These are phyloP conservation scores for Parnassius glacialis DNA, from an alignment of 2,888 invertebrate genomes.

Conservation along the genomic window DNA sequence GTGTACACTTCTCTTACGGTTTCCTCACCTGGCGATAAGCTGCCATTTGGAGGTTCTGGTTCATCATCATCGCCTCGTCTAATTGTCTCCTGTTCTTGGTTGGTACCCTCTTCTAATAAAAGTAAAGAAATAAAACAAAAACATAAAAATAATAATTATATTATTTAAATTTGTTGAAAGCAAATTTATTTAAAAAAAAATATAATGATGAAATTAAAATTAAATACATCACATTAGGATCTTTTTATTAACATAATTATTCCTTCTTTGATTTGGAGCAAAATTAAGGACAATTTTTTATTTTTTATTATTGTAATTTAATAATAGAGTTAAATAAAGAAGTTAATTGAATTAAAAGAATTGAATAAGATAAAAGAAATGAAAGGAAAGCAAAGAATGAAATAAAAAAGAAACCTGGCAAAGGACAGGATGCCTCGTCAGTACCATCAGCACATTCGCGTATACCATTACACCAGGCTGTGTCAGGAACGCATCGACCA, in stretches of 20 bases:
- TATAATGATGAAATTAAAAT: not conserved
- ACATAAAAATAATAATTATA: too few species aligned
- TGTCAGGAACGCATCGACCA: constrained; percentile 73
- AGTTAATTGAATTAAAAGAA: not conserved
- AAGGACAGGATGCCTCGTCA: constrained; percentile 52
- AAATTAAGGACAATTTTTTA: too few species aligned
- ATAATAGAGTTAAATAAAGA: not conserved
- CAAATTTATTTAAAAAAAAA: not conserved
- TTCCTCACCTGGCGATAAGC: not conserved
- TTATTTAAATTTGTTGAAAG: not conserved
- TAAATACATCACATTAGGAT: not conserved
- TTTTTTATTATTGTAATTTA: too few species aligned
- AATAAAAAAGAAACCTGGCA: constrained; percentile 24
- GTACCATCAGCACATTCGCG: constrained; percentile 72
- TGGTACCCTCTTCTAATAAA: not conserved
- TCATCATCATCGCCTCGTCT: constrained; percentile 15
- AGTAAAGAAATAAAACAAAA: not conserved
- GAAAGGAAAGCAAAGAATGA: constrained; percentile 4
- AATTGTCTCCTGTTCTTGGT: not conserved
- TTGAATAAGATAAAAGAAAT: constrained; percentile 33
- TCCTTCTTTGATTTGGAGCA: too few species aligned
- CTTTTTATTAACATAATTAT: too few species aligned
- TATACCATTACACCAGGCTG: constrained; percentile 64
- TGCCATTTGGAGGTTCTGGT: not conserved
- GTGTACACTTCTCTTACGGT: not conserved